Conservation (phyloP, 2,888 invertebrate species). For the Melangyna quadrimaculata region DNA sequence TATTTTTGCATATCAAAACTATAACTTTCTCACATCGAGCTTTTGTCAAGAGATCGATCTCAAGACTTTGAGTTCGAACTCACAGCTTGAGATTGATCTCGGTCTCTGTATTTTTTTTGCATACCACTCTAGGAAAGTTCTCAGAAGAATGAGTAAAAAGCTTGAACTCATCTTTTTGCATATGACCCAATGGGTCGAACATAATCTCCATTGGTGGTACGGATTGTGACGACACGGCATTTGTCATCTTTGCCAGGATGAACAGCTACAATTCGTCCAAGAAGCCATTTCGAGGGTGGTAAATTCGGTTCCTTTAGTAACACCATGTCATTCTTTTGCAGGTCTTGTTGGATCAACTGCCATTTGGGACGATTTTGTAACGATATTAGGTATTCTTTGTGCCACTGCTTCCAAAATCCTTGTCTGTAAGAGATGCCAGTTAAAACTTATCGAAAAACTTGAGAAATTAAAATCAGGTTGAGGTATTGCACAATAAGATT, state of each 20-base stretch:
- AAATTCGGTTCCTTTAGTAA: too few relatives aligned
- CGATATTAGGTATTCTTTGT: slow-evolving; percentile 20
- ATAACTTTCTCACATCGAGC: too few relatives aligned
- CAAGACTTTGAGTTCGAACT: too few relatives aligned
- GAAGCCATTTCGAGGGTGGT: slow-evolving; percentile 31
- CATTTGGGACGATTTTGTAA: slow-evolving; percentile 31
- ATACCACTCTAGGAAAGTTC: too few relatives aligned
- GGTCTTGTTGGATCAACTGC: background rate
- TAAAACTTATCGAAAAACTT: background rate
- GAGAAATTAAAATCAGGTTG: background rate
- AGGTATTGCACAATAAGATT: background rate
- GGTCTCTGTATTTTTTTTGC: too few relatives aligned
- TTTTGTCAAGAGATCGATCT: too few relatives aligned
- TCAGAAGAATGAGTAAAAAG: too few relatives aligned
- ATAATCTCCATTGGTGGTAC: slow-evolving; percentile 3
- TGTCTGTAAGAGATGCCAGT: slow-evolving; percentile 21
- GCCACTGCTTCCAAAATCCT: slow-evolving; percentile 40
- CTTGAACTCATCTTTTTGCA: too few relatives aligned
- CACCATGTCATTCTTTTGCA: background rate
- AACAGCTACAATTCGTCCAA: background rate
- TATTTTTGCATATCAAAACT: too few relatives aligned
- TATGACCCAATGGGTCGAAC: too few relatives aligned
- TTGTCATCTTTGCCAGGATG: background rate
- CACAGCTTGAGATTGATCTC: too few relatives aligned
- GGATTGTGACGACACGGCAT: slow-evolving; percentile 17